Conservation (phyloP, 2,888 invertebrate genomes). For the Dysmachus trigonus region DNA sequence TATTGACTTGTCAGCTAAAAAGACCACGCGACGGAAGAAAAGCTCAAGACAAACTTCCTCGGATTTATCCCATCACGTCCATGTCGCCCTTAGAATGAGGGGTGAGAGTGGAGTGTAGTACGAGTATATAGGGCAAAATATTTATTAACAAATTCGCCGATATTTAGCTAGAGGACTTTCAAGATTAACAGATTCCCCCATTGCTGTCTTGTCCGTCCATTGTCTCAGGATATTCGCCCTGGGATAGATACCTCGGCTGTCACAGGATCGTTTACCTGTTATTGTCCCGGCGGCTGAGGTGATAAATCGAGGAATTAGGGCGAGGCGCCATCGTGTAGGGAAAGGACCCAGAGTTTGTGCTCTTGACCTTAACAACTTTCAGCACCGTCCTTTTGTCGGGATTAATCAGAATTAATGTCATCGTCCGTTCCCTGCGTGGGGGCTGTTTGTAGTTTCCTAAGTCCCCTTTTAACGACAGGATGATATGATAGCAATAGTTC, state of each 20-base stretch:
- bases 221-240: not conserved
- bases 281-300: not conserved
- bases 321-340: not conserved
- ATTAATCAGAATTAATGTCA: not conserved
- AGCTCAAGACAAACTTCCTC: not conserved
- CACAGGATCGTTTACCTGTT: not conserved
- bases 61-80: not conserved
- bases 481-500: not conserved
- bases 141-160: not conserved
- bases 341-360: not conserved
- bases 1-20: constrained; percentile 8
- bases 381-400: not conserved
- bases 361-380: not conserved
- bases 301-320: not conserved
- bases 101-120: not conserved
- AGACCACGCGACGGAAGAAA: not conserved
- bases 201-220: not conserved
- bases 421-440: not conserved
- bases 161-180: not conserved
- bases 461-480: not conserved
- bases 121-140: not conserved
- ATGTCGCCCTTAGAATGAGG: not conserved
- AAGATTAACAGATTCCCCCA: not conserved
- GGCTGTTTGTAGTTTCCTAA: not conserved
- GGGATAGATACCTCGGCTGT: not conserved